A percentile compares a stretch with the other conserved stretches of the same genome.
These are phyloP conservation scores for Chrysoperla carnea DNA, from an alignment of 1,140 invertebrate genomes.

Conservation along the genomic window DNA sequence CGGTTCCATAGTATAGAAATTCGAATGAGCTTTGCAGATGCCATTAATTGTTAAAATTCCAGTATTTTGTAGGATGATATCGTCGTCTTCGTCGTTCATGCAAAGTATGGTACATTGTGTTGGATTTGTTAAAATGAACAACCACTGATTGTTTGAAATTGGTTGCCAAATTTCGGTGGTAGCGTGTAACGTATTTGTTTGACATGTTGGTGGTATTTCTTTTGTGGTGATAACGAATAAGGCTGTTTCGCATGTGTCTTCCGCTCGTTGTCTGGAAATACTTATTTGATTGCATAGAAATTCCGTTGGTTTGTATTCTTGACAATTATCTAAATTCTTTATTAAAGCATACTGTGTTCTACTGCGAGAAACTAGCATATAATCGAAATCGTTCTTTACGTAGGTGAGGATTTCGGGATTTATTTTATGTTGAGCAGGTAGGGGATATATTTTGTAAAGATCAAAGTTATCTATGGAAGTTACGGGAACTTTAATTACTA, in stretches of 20 bases:
- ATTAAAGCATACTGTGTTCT: too few species aligned
- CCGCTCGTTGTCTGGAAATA: background rate
- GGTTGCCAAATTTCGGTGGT: slow-evolving; percentile 1
- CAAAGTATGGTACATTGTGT: background rate
- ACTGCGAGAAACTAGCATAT: too few species aligned
- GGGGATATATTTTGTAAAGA: too few species aligned
- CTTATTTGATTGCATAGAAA: background rate
- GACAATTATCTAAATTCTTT: too few species aligned
- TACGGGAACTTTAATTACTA: too few species aligned
- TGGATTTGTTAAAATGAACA: background rate
- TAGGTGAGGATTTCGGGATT: too few species aligned
- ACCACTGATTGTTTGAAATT: too few species aligned
- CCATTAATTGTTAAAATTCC: background rate
- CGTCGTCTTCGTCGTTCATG: background rate
- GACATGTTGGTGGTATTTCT: background rate
- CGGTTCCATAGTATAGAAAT: background rate
- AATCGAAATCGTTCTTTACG: too few species aligned
- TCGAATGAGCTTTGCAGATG: slow-evolving; percentile 1
- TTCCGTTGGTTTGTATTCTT: too few species aligned
- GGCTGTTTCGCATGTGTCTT: background rate
- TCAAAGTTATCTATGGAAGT: too few species aligned
- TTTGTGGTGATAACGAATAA: background rate
- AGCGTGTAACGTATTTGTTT: background rate
- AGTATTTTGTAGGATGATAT: background rate
- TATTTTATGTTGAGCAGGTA: too few species aligned